Evolutionary conservation across 2,888 invertebrate genomes (phyloP).

Genomic region (Mesochorus sp.): DNA sequence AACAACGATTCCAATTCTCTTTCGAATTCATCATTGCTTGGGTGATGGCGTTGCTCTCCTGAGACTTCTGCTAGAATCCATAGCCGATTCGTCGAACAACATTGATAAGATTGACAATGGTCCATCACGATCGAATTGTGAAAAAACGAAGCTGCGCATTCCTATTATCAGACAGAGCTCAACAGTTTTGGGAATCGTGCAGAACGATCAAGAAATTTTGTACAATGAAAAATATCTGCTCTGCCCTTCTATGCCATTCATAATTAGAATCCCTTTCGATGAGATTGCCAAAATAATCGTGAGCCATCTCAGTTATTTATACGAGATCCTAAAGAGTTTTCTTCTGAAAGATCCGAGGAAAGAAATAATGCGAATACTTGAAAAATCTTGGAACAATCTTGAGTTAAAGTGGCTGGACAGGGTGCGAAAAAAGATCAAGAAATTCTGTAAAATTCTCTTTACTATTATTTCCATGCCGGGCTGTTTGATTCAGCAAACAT

Average conservation of each 20-base stretch:
- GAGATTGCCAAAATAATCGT: conserved; percentile 6
- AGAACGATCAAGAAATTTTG: conserved; percentile 44
- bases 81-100: conserved; percentile 81
- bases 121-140: background rate
- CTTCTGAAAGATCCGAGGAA: conserved; percentile 30
- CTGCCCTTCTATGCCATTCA: conserved; percentile 69
- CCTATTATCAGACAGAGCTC: conserved; percentile 49
- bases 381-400: conserved; percentile 9
- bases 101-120: background rate
- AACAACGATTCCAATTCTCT: conserved; percentile 81
- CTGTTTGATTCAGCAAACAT: conserved; percentile 72
- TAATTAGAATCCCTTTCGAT: conserved; percentile 36
- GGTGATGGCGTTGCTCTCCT: conserved; percentile 84
- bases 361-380: background rate
- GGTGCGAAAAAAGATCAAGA: conserved; percentile 14
- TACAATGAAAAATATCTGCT: conserved; percentile 60
- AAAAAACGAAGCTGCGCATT: conserved; percentile 6
- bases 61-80: conserved; percentile 82
- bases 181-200: conserved; percentile 33
- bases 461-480: conserved; percentile 66
- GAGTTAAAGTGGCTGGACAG: conserved; percentile 5
- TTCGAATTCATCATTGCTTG: conserved; percentile 84
- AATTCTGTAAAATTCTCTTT: conserved; percentile 11
- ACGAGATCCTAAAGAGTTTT: conserved; percentile 34
- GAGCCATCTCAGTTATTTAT: conserved; percentile 11